Conservation (phyloP, 2,888 invertebrate species). For the Lithophane leautieri region DNA sequence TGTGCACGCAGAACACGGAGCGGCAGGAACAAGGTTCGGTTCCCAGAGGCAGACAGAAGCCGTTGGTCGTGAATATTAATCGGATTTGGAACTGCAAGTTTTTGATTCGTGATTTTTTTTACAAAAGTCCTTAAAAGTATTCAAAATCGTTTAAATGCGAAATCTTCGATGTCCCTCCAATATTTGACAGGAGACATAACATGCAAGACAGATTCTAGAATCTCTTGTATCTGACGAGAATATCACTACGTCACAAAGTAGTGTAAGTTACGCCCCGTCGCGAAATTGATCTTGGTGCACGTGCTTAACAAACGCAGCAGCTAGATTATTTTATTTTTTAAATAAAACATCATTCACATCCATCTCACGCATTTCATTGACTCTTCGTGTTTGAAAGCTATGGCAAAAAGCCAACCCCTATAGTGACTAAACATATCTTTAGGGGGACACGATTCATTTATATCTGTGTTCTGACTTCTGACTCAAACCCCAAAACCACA, state of each 20-base stretch:
- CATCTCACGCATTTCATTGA: neutral
- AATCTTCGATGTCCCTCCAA: neutral
- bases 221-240: neutral
- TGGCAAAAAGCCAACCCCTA: neutral
- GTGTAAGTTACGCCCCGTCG: neutral
- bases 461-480: neutral
- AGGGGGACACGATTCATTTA: neutral
- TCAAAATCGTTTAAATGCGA: neutral
- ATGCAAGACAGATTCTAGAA: neutral
- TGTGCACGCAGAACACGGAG: constrained; percentile 66
- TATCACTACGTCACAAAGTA: neutral
- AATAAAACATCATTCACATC: neutral
- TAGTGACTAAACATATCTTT: neutral
- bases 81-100: constrained; percentile 24
- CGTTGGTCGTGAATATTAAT: constrained; percentile 59
- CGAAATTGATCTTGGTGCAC: neutral
- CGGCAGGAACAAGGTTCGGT: constrained; percentile 61
- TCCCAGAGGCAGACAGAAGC: constrained; percentile 61
- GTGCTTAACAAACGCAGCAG: neutral
- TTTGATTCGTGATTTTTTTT: constrained; percentile 2
- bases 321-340: neutral
- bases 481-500: constrained; percentile 15
- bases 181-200: neutral
- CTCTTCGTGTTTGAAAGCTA: neutral
- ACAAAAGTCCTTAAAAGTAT: neutral